phyloP scores from a whole-genome alignment of 2,113 vertebrate species.

The Hyla sarda region DNA sequence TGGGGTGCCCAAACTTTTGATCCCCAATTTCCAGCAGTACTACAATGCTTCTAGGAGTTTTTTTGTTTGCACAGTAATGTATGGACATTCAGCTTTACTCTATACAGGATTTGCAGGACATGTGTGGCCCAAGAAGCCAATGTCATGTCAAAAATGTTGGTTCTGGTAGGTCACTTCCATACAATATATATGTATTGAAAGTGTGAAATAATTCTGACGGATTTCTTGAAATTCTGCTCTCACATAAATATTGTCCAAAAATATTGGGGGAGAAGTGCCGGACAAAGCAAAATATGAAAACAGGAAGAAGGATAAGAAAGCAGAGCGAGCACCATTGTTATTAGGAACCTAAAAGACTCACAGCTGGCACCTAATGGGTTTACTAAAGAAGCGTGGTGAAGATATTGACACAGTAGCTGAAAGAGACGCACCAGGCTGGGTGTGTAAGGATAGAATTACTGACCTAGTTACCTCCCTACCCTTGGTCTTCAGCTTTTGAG shows the following conservation, averaged over 20 bases:
- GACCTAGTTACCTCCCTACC: constrained; percentile 20
- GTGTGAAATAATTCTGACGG: constrained; percentile 18
- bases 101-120: too few species aligned
- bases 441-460: constrained; percentile 27
- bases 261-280: not conserved
- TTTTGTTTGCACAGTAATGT: too few species aligned
- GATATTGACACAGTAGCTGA: constrained; percentile 2
- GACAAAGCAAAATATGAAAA: not conserved
- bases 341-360: not conserved
- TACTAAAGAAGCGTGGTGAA: not conserved
- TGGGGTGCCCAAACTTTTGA: too few species aligned
- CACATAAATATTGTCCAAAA: constrained; percentile 9
- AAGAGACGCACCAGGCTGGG: not conserved
- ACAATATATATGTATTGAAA: not conserved
- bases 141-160: too few species aligned
- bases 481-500: constrained; percentile 27
- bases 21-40: too few species aligned
- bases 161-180: too few species aligned
- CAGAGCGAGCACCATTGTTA: not conserved
- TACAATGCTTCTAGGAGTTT: too few species aligned
- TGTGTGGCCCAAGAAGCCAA: too few species aligned
- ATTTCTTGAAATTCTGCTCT: constrained; percentile 2
- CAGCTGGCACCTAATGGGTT: not conserved
- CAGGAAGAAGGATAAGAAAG: constrained; percentile 18
- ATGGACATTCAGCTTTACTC: too few species aligned